These are phyloP conservation scores for Drosophila equinoxialis DNA, from an alignment of 1,140 invertebrate species.

Conservation along the genomic window DNA sequence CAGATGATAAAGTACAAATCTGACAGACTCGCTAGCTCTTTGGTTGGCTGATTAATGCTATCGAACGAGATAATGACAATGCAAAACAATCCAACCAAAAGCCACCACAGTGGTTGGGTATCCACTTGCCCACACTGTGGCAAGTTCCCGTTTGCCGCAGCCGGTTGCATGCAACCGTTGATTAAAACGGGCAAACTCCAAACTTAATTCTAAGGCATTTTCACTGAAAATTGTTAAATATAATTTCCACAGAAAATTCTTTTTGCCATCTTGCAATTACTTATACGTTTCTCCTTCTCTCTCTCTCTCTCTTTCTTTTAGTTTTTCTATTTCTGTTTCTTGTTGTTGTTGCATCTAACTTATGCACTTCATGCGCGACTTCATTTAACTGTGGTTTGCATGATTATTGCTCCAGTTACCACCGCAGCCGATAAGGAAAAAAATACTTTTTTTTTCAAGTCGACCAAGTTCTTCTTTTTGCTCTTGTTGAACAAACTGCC, in stretches of 20 bases:
- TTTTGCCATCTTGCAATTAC: constrained; percentile 61
- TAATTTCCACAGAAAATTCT: constrained; percentile 71
- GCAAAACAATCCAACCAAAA: constrained; percentile 62
- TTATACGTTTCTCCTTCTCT: constrained; percentile 58
- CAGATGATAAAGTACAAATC: constrained; percentile 4
- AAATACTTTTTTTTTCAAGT: constrained; percentile 33
- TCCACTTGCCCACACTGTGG: constrained; percentile 4
- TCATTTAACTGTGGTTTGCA: constrained; percentile 75
- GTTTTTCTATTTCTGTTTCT: constrained; percentile 34
- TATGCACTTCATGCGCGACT: constrained; percentile 67
- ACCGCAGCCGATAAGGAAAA: constrained; percentile 43
- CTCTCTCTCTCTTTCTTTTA: constrained; percentile 27
- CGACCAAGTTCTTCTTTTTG: constrained; percentile 28
- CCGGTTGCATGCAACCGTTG: constrained; percentile 72
- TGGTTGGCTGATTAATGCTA: constrained; percentile 49
- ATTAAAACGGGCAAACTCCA: constrained; percentile 69
- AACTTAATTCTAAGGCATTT: constrained; percentile 75
- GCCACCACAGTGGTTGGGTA: constrained; percentile 34
- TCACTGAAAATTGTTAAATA: constrained; percentile 71
- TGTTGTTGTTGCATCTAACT: constrained; percentile 10
- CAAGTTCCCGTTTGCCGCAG: constrained; percentile 51
- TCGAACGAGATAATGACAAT: constrained; percentile 62
- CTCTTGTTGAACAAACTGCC: constrained; percentile 48
- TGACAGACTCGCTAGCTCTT: background rate
- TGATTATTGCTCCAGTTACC: constrained; percentile 77